Evolutionary conservation across 2,888 invertebrate genomes (phyloP), one percentile per base, ranked within the genome.

Genomic region (Acleris laterana): DNA sequence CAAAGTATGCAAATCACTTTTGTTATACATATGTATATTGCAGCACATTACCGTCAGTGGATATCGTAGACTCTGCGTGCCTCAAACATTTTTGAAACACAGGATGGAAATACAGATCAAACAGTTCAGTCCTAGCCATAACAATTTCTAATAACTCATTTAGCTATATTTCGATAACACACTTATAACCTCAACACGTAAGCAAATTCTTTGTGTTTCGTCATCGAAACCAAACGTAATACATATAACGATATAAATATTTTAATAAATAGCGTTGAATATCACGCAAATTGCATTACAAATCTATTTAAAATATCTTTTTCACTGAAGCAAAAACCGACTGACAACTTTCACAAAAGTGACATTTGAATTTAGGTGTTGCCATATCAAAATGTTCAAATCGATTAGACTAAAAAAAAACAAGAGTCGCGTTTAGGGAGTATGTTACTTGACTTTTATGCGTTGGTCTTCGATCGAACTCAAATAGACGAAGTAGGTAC

Each of bases 81-180:
- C 86, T 89, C 74, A 93, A 83, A 77, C 93, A 93, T 84, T 93
- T 93, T 89, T 93, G 93, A 75, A 93, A 93, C 69, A 93, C 88
- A 67, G 93, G 93, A 80, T 93, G 93, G 69, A 93, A 93, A 83
- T 93, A 93, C 71, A 93, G 83, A 85, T 93, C 93, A 75, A 93
- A 93, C 72, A 93, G 82, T 77, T 93, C 93, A 76, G 90, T 92
- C 78, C 89, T 87, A 80, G 93, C 92, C 93, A 93, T 93, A 77
- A 72, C 75, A 79, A 81, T 73, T 75, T 79, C 77, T 76, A 77
- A 75, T 77, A 75, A 82, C 78, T 81, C 81, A 87, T 84, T 74
- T 77, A 84, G 81, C 82, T 81, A 83, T 79, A 83, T 81, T 82
- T 83, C 72, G 69, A 80, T 78, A 80, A 77, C 74, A 78, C 80